Evolutionary conservation across 2,113 vertebrate genomes (phyloP), one percentile per base, ranked within the genome.

Genomic region (Serinus canaria): DNA sequence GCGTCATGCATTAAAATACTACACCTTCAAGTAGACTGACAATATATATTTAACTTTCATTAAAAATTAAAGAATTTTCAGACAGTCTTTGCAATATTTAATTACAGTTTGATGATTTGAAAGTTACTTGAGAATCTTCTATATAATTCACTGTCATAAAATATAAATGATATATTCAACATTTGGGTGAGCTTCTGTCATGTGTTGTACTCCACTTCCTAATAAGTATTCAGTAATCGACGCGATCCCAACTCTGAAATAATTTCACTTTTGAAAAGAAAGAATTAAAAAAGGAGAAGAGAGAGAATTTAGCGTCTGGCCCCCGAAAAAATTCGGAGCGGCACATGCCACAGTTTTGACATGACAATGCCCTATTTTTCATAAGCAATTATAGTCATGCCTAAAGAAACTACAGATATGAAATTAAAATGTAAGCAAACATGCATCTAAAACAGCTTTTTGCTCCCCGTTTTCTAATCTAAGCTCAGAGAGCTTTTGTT

Each of bases 1-100:
- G 91, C 43, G 37, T 86, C 89, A 52, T 58, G 87, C 86, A 96
- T 92, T 96, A 95, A 94, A 95, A 96, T 87, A 97, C 95, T 92
- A 93, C 92, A 95, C 91, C 94, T 97, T 87, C 92, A 83, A 96
- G 63, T 76, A 87, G 96, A 95, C 72, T 96, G 92, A 95, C 93
- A 96, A 91, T 89, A 93, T 91, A 88, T 90, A 96, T 94, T 96
- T 97, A 97, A 96, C 76, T 92, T 97, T 95, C 97, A 97, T 94
- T 68, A 96, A 97, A 97, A 96, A 95, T 85, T 96, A 87, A 96
- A 96, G 94, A 94, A 96, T 94, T 90, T 96, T 97, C 89, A 95
- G 92, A 95, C 87, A 96, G 94, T 95, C 91, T 95, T 94, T 87
- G 78, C 79, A 96, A 94, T 94, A 96, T 94, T 96, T 98, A 98